phyloP scores from a whole-genome alignment of 92 coral and sea anemone species.

The Zoanthus gigantus region DNA sequence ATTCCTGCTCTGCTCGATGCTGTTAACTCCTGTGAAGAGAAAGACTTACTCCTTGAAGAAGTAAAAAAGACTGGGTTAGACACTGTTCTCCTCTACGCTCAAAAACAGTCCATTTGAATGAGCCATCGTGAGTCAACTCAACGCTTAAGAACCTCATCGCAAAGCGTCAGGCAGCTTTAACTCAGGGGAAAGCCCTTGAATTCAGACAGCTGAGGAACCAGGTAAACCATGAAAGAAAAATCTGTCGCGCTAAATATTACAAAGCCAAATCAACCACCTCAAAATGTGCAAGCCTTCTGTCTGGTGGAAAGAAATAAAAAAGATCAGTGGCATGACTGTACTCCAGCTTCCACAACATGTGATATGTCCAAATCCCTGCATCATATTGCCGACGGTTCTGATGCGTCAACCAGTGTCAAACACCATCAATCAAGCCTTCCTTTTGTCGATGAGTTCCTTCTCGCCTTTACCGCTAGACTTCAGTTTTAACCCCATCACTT shows the following conservation, averaged over 20 bases:
- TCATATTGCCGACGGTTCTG: conserved; percentile 22
- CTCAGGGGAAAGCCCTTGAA: conserved; percentile 26
- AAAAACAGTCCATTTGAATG: conserved; percentile 32
- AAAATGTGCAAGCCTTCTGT: conserved; percentile 48
- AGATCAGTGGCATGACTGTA: conserved; percentile 38
- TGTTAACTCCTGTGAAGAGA: conserved; percentile 38
- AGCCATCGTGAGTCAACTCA: conserved; percentile 53
- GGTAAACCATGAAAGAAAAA: conserved; percentile 53
- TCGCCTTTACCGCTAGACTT: conserved; percentile 41
- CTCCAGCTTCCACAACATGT: conserved; percentile 33
- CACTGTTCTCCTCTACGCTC: conserved; percentile 33
- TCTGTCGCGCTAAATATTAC: conserved; percentile 46
- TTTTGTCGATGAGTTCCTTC: conserved; percentile 34
- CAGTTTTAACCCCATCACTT: conserved; percentile 23
- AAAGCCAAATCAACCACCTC: conserved; percentile 42
- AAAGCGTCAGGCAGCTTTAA: conserved; percentile 47
- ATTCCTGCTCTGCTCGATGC: conserved; percentile 16
- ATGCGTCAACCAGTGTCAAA: conserved; percentile 35
- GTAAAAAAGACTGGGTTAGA: conserved; percentile 5
- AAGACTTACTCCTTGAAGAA: background rate
- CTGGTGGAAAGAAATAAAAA: conserved; percentile 61
- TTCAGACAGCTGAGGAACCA: conserved; percentile 45
- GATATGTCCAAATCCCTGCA: conserved; percentile 34
- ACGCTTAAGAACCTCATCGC: conserved; percentile 29
- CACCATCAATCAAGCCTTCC: conserved; percentile 33